Base-by-base conservation (phyloP, 1,140 invertebrate species). In the Druon quercuslanigerum region DNA sequence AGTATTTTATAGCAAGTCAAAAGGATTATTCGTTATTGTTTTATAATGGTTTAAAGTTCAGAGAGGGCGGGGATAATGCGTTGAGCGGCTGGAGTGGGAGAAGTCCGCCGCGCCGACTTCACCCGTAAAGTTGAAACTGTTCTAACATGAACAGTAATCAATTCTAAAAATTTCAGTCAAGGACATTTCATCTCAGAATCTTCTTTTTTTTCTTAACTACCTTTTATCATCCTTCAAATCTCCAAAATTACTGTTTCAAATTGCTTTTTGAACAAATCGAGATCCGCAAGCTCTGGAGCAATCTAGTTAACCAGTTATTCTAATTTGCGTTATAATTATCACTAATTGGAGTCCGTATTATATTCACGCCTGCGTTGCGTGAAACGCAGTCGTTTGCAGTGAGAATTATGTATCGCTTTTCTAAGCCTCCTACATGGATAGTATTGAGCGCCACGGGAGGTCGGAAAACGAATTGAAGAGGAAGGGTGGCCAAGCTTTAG, bases 391-490 rank as follows among this genome's bases (percentile, higher is more conserved):
- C 14, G 7, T 8, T 7, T 6, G 14, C 25, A 14, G 33, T 66
- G 16, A 40, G 5, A 16, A 16, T 60, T 60, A 33, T 60, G 16
- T 66, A 25, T 66, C 33, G 60, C n/a, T 66, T 66, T 66, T 66
- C 40, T 25, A 40, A n/a, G 7, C 4, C 13, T 66, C 33, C 25
- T 40, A 12, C 33, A 66, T 25, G 33, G 13, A 40, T 66, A 16
- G 60, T 17, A 60, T 60, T 60, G 57, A 60, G 20, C 57, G 56
- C 17, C 11, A 25, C 13, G 60, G 60, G 25, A 66, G 60, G 33
- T n/a, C 25, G 16, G 40, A 66, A 17, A 54, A 54, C 52, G 52
- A 66, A 16, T 40, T 33, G 14, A 2, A 2, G 13, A 6, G 25
- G 14, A 14, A 14, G 33, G 33, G 57, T 40, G 40, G 9, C n/a